Evolutionary conservation across 2,797 vertebrate species (phyloP).

Genomic region (Propithecus deckenii): DNA sequence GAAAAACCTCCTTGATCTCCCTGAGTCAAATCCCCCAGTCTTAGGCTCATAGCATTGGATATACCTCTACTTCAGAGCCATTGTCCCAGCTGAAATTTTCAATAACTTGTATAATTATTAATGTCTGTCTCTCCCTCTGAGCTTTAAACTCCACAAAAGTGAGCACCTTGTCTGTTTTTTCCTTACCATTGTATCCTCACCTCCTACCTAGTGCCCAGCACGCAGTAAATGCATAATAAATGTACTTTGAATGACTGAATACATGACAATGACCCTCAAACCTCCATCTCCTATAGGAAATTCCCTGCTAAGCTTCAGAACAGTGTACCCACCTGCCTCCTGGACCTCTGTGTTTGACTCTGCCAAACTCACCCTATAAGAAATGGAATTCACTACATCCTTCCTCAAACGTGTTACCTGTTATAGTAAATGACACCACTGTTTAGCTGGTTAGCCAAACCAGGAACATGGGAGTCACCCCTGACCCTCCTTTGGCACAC

Average conservation of each 20-base stretch:
- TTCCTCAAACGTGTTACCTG: background rate
- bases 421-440: background rate
- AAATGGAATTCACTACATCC: background rate
- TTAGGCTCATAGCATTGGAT: background rate
- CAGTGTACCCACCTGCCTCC: background rate
- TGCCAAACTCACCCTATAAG: background rate
- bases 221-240: background rate
- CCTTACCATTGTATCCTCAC: background rate
- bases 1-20: background rate
- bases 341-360: background rate
- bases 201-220: background rate
- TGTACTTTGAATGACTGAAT: background rate
- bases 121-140: background rate
- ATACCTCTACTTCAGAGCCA: background rate
- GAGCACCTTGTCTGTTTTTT: background rate
- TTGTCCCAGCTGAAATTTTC: background rate
- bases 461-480: background rate
- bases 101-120: background rate
- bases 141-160: background rate
- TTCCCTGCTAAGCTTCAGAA: background rate
- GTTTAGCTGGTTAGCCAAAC: background rate
- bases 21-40: background rate
- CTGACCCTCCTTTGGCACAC: background rate
- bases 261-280: background rate
- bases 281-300: background rate